Base-by-base conservation (phyloP, 2,797 vertebrate species). In the Darevskia mixta region DNA sequence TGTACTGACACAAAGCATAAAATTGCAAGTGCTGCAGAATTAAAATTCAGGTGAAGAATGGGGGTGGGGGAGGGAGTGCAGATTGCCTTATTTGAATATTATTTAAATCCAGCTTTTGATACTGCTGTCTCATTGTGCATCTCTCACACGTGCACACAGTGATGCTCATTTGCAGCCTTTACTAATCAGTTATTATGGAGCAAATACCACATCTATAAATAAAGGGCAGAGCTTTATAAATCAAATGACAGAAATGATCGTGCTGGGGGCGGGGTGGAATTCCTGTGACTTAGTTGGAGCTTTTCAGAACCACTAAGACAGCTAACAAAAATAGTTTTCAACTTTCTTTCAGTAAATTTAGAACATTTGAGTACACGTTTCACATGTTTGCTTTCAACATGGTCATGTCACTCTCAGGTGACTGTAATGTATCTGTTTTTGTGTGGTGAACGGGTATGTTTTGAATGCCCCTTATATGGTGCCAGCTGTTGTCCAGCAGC, bases 171-270 rank as follows among this genome's bases (percentile, higher is more conserved):
- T 95, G 84, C 90, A 90, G 90, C 89, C 92, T 94, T 95, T 90
- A 89, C 94, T 81, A 95, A 93, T 95, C 93, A 92, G 92, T 92
- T 91, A 20, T 78, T 96, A 67, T 89, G 92, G 88, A 95, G 91
- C 91, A 96, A 95, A 94, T 95, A 92, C 82, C 92, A 86, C 86
- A 88, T 93, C 93, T 95, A 92, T 95, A 96, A 95, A 95, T 96
- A 95, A 95, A 95, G 94, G 90, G 89, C 66, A 61, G 88, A 86
- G 80, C 86, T 94, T 92, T 94, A 89, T 92, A 95, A 95, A 93
- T 93, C 94, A 94, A 95, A 95, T 92, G 87, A 83, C 86, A 91
- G 87, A 94, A 94, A 89, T 87, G 7, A 82, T 92, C 58, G 17
- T 90, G 90, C 93, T 90, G 90, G 76, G 87, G 80, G 61, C 92